Evolutionary conservation across 2,797 vertebrate species (phyloP).

Genomic region (Bufotes viridis): DNA sequence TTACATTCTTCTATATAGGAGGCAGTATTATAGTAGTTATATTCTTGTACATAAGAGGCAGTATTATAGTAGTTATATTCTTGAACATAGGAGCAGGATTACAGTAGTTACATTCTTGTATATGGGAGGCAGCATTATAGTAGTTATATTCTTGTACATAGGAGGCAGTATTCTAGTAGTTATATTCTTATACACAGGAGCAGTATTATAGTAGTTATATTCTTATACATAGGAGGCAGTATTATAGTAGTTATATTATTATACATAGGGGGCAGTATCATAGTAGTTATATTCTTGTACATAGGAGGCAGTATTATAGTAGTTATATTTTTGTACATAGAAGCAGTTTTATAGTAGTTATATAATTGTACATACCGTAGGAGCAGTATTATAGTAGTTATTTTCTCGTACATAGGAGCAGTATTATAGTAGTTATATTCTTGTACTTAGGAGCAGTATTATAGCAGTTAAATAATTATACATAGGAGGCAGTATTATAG

Average conservation of each 20-base stretch:
- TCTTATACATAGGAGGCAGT: background rate
- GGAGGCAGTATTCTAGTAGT: background rate
- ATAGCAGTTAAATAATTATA: background rate
- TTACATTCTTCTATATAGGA: background rate
- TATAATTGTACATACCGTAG: background rate
- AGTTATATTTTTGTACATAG: background rate
- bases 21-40: background rate
- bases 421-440: background rate
- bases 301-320: background rate
- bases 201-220: background rate
- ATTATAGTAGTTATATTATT: background rate
- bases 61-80: background rate
- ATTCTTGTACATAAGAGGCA: background rate
- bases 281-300: background rate
- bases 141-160: background rate
- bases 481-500: background rate
- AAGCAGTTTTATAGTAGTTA: background rate
- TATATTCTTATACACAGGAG: background rate
- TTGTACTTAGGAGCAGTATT: background rate
- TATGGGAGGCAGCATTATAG: background rate
- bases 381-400: background rate
- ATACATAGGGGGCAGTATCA: background rate
- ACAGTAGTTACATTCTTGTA: background rate
- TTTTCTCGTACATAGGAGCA: background rate
- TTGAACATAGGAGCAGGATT: background rate